Conservation (phyloP, 2,888 invertebrate genomes). For the Apamea crenata region DNA sequence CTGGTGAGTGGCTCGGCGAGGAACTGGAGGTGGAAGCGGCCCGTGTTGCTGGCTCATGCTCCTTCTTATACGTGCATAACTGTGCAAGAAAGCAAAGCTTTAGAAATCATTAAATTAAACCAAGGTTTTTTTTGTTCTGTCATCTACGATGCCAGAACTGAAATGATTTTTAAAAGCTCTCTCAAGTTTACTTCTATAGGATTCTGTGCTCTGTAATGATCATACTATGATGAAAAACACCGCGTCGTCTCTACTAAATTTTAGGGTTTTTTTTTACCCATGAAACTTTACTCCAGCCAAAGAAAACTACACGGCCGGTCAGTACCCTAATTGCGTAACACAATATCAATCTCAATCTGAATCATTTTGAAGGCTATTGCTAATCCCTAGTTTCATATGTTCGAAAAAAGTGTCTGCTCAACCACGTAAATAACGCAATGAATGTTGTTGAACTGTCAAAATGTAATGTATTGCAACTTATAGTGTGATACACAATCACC, state of each 20-base stretch:
- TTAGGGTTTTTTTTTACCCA: not conserved
- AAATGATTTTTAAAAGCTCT: not conserved
- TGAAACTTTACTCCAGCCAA: not conserved
- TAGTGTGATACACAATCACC: too few species aligned
- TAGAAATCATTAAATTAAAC: not conserved
- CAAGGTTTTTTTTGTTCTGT: not conserved
- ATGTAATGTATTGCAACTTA: not conserved
- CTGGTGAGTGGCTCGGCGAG: constrained; percentile 85
- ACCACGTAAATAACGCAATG: not conserved
- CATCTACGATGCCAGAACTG: not conserved
- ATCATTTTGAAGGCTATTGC: not conserved
- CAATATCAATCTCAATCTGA: too few species aligned
- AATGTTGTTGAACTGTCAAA: not conserved
- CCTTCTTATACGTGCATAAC: constrained; percentile 95
- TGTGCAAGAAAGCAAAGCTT: constrained; percentile 77
- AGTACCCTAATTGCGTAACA: too few species aligned
- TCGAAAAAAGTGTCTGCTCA: not conserved
- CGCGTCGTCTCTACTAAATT: not conserved
- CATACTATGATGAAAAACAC: too few species aligned
- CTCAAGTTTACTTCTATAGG: not conserved
- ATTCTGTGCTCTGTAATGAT: not conserved
- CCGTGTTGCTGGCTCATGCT: constrained; percentile 91
- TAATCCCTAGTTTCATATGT: not conserved
- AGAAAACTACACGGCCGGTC: too few species aligned
- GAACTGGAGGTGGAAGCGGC: constrained; percentile 82